Conservation (phyloP, 2,797 vertebrate genomes). For the Anniella stebbinsi region DNA sequence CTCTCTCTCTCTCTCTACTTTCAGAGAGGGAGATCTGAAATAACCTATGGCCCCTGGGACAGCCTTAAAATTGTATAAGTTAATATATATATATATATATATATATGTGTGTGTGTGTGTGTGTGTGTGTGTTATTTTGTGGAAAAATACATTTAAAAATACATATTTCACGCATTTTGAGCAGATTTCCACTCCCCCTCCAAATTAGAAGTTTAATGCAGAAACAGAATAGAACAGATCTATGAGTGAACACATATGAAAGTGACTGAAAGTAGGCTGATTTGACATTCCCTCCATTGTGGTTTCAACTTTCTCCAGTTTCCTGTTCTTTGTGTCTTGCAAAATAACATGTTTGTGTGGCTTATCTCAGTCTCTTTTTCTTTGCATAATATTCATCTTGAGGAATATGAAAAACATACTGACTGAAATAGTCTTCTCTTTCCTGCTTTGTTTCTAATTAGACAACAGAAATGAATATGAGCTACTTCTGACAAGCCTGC, state of each 20-base stretch:
- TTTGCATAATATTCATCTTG: neutral
- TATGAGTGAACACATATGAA: neutral
- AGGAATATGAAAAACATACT: slow-evolving; percentile 1
- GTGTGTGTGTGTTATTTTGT: too few relatives aligned
- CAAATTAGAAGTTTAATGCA: neutral
- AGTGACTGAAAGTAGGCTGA: neutral
- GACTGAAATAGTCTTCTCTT: neutral
- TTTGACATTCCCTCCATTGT: neutral
- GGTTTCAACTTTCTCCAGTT: rapidly evolving
- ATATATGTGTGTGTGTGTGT: too few relatives aligned
- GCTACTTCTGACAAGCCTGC: neutral
- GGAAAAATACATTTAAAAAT: too few relatives aligned
- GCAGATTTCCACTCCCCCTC: too few relatives aligned
- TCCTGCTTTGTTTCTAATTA: neutral
- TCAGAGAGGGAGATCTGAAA: too few relatives aligned
- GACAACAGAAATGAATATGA: neutral
- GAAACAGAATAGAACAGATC: neutral
- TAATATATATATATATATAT: too few relatives aligned
- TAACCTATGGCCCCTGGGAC: too few relatives aligned
- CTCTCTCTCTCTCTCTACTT: too few relatives aligned
- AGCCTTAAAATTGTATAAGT: too few relatives aligned
- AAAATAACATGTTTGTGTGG: neutral
- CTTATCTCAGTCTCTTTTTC: neutral
- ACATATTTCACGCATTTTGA: too few relatives aligned
- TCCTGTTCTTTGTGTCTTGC: neutral